These are phyloP conservation scores for Alitta virens DNA, from an alignment of 2,888 invertebrate species.

Conservation along the genomic window DNA sequence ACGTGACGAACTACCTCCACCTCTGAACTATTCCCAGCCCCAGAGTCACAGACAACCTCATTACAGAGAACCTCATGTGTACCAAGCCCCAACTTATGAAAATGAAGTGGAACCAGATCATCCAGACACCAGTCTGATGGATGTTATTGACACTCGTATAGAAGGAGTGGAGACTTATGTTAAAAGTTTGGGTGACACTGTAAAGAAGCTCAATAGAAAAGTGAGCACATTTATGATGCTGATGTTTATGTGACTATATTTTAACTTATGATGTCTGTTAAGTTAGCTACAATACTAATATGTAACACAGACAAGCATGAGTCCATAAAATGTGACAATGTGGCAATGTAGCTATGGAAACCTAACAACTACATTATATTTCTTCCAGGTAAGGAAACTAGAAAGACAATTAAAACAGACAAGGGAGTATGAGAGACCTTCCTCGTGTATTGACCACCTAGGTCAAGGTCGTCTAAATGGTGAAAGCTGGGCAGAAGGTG, in stretches of 20 bases:
- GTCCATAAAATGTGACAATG: too few relatives aligned
- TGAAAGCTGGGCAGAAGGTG: conserved; percentile 26
- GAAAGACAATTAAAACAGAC: too few relatives aligned
- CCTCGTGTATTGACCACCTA: neutral
- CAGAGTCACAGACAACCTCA: neutral
- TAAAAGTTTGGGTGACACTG: conserved; percentile 60
- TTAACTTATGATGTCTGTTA: neutral
- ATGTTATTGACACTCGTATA: conserved; percentile 36
- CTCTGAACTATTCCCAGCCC: neutral
- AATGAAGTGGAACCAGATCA: neutral
- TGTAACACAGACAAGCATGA: neutral
- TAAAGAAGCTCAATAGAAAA: conserved; percentile 61
- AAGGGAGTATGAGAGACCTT: too few relatives aligned
- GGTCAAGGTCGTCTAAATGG: conserved; percentile 1
- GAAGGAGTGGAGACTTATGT: conserved; percentile 60
- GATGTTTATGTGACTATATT: neutral
- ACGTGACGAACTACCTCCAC: neutral
- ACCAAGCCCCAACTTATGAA: neutral
- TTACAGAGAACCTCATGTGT: neutral
- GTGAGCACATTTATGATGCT: conserved; percentile 29
- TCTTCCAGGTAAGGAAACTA: too few relatives aligned
- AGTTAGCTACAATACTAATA: neutral
- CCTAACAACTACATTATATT: too few relatives aligned
- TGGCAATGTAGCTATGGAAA: too few relatives aligned
- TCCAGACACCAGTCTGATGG: conserved; percentile 11